Conservation (phyloP, 2,888 invertebrate genomes). For the Dermolepida albohirtum region DNA sequence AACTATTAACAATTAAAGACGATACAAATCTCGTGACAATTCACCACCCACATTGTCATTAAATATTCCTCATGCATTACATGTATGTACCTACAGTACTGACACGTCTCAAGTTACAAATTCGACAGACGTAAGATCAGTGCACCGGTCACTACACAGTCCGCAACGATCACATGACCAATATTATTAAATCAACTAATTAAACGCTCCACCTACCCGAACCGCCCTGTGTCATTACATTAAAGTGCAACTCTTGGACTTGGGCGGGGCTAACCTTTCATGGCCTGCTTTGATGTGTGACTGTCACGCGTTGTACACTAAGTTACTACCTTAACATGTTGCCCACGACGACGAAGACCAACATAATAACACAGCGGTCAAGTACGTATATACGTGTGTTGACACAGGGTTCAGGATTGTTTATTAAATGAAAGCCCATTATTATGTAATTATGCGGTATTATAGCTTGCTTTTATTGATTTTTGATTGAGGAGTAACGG, state of each 20-base stretch:
- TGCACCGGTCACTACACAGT: conserved; percentile 29
- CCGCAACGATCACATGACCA: conserved; percentile 51
- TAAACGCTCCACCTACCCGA: conserved; percentile 63
- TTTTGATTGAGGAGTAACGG: conserved; percentile 25
- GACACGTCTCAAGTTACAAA: conserved; percentile 40
- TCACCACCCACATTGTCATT: conserved; percentile 13
- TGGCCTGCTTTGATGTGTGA: conserved; percentile 57
- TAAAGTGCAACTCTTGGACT: conserved; percentile 59
- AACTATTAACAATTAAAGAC: too few species aligned
- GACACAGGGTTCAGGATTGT: conserved; percentile 12
- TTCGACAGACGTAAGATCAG: conserved; percentile 44
- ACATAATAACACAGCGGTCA: neutral
- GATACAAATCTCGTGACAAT: too few species aligned
- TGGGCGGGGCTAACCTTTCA: conserved; percentile 58
- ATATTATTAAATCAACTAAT: conserved; percentile 60
- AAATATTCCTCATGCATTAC: conserved; percentile 7
- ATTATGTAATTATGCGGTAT: conserved; percentile 3
- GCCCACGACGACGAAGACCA: conserved; percentile 22
- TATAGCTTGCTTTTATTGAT: conserved; percentile 14
- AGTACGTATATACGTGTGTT: conserved; percentile 1
- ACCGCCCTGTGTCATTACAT: conserved; percentile 61
- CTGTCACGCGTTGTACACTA: conserved; percentile 56
- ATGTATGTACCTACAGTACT: neutral
- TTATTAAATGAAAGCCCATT: conserved; percentile 23
- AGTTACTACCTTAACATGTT: conserved; percentile 38